Evolutionary conservation across 2,888 invertebrate species (phyloP).

Genomic region (Idaea biselata): DNA sequence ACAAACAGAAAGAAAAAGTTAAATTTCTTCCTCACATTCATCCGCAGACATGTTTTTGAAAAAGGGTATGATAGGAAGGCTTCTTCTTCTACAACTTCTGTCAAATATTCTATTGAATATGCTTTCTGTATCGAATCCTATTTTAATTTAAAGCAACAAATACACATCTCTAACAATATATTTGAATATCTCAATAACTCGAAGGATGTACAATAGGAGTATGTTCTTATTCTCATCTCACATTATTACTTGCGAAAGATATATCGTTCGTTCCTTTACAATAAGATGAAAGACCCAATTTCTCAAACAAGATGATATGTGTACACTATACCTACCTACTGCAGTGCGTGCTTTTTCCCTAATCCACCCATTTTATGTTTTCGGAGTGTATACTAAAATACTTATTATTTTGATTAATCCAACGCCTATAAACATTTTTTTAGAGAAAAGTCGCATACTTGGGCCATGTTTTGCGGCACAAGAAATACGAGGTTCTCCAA

Average conservation of each 20-base stretch:
- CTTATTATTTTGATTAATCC: background rate
- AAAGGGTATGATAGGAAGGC: background rate
- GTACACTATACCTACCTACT: conserved; percentile 38
- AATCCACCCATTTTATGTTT: conserved; percentile 64
- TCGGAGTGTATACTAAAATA: conserved; percentile 8
- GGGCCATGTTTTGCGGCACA: no score
- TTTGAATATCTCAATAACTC: conserved; percentile 1
- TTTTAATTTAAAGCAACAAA: background rate
- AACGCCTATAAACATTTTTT: background rate
- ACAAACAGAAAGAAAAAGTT: no score
- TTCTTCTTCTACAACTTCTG: background rate
- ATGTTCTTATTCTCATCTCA: background rate
- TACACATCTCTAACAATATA: background rate
- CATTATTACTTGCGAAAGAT: conserved; percentile 20
- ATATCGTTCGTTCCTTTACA: conserved; percentile 45
- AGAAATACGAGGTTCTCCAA: no score
- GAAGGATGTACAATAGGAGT: background rate
- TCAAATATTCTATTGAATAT: background rate
- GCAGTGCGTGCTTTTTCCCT: conserved; percentile 63
- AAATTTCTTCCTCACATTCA: background rate
- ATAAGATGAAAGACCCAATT: conserved; percentile 60
- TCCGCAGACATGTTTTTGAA: background rate
- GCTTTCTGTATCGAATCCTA: background rate
- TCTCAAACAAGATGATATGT: conserved; percentile 38
- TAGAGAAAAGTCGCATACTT: no score